Base-by-base conservation (phyloP, 2,113 vertebrate genomes). In the Laticauda laticaudata region DNA sequence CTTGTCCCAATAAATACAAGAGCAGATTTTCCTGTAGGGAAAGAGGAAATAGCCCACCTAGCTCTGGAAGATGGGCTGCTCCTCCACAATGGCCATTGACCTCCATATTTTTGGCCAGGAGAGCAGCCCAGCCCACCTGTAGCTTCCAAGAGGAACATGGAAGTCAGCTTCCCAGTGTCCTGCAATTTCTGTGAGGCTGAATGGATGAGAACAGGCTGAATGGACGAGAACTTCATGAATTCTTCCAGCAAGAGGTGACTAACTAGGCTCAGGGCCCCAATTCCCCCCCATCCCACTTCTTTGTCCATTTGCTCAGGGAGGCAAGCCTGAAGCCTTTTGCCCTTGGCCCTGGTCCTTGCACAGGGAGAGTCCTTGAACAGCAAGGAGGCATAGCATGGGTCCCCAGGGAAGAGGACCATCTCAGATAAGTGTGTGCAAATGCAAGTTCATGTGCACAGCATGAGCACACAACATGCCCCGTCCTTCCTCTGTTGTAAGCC, bases 391-490 rank as follows among this genome's bases (percentile, higher is more conserved):
- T 75, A 7, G 69, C 15, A 75, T 6, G 7, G n/a, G 15, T 75
- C 5, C n/a, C 69, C 69, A 34, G 14, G n/a, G 2, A 75, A 34
- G 1, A 51, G 48, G n/a, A 5, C 69, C 69, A 7, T 20, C 69
- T 75, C 69, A 7, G n/a, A 75, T 7, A 20, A 39, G 18, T 39
- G 34, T 9, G 1, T 81, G 3, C 69, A 39, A 21, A 39, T 20
- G 7, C 18, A n/a, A 75, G n/a, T 15, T 7, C 14, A 15, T 11
- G n/a, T 1, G 26, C 5, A 7, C 26, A n/a, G 29, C 29, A 51
- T 0, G 5, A 7, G 10, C 12, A 10, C 34, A 20, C 1, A 1
- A 15, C 69, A 14, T 34, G 18, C 29, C 21, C 34, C 39, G 0
- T 57, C 23, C n/a, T 55, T 14, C n/a, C 12, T n/a, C 87, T 26